Conservation (phyloP, 2,113 vertebrate genomes). For the Rhineura floridana region DNA sequence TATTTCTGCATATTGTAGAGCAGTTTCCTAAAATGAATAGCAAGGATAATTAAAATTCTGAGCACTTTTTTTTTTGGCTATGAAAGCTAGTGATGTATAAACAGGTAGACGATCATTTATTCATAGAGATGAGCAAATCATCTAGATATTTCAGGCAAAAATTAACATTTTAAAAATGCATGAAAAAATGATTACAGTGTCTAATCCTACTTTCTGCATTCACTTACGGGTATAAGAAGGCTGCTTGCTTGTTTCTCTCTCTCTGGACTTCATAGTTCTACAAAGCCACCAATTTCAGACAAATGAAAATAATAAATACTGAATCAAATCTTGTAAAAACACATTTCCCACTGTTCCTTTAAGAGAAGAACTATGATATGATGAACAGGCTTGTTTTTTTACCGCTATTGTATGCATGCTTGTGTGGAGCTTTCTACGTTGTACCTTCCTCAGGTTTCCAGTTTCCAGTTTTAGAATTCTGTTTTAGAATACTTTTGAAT, state of each 20-base stretch:
- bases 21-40: constrained; percentile 34
- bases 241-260: constrained; percentile 28
- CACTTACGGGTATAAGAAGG: constrained; percentile 50
- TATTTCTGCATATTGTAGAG: background rate
- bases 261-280: constrained; percentile 26
- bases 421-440: no score
- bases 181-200: constrained; percentile 65
- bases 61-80: constrained; percentile 46
- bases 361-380: background rate
- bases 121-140: constrained; percentile 67
- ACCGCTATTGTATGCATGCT: background rate
- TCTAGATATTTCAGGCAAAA: constrained; percentile 74
- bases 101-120: constrained; percentile 65
- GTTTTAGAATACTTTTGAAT: no score
- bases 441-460: no score
- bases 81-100: constrained; percentile 42
- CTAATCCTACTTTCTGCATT: constrained; percentile 63
- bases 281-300: constrained; percentile 48
- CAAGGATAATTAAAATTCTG: constrained; percentile 64
- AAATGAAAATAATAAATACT: constrained; percentile 54
- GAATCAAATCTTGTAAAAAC: background rate
- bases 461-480: background rate
- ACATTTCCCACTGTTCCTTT: background rate
- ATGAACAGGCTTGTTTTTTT: background rate
- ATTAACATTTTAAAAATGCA: constrained; percentile 76